Evolutionary conservation across 2,113 vertebrate species (phyloP).

Genomic region (Hypocryptadius cinnamomeus): DNA sequence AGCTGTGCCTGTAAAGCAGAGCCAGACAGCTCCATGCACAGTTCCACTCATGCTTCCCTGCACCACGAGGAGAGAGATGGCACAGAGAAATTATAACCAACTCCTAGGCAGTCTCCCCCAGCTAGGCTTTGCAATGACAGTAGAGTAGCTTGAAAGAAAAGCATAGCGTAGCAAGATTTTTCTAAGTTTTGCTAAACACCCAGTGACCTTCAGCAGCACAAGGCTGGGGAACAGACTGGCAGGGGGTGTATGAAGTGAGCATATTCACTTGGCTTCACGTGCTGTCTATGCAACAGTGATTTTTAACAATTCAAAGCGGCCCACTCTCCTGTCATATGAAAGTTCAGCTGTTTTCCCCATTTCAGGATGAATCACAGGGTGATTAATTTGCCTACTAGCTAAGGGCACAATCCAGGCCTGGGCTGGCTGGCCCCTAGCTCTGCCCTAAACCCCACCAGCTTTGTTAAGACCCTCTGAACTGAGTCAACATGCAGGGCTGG

Average conservation of each 20-base stretch:
- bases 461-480: neutral
- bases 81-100: neutral
- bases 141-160: neutral
- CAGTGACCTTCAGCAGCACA: neutral
- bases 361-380: neutral
- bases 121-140: fast-evolving
- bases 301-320: neutral
- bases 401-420: neutral
- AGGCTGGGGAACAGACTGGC: neutral
- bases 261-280: neutral
- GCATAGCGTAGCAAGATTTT: neutral
- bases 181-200: neutral
- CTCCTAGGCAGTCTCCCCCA: neutral
- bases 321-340: neutral
- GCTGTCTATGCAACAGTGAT: neutral
- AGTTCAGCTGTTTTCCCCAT: neutral
- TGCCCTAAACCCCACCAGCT: neutral
- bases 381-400: neutral
- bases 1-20: neutral
- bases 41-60: neutral
- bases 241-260: neutral
- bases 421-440: neutral
- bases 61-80: fast-evolving
- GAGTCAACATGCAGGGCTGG: neutral
- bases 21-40: neutral